Percentiles rank a stretch among this genome's conserved stretches.
Evolutionary conservation across 2,797 vertebrate species (phyloP).

Genomic region (Philypnodon macrostomus): DNA sequence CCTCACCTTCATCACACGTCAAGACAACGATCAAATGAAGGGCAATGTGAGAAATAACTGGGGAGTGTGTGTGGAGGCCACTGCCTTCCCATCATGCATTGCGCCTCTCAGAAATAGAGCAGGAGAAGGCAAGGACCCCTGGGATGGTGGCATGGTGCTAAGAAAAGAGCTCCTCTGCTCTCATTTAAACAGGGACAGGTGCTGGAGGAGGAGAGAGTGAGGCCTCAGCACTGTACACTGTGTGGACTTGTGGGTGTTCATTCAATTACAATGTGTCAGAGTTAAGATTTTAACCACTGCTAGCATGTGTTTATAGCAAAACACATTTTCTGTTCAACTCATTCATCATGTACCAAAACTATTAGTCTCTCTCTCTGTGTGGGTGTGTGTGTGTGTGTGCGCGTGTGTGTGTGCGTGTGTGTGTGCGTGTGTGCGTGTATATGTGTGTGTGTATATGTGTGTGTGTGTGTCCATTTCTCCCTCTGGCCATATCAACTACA

Average conservation of each 20-base stretch:
- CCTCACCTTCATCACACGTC: conserved; percentile 25
- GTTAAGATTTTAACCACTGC: conserved; percentile 19
- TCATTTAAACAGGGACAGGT: conserved; percentile 80
- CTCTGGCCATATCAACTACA: too few species aligned
- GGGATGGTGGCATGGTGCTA: conserved; percentile 74
- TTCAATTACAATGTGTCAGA: conserved; percentile 22
- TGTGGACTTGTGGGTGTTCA: conserved; percentile 10
- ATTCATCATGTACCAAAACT: conserved; percentile 18
- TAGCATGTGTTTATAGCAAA: conserved; percentile 17
- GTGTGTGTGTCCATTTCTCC: too few species aligned
- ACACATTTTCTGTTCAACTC: background rate
- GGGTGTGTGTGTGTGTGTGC: too few species aligned
- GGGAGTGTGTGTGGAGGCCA: conserved; percentile 57
- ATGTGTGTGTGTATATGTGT: too few species aligned
- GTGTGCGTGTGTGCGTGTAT: too few species aligned
- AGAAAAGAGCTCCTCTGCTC: conserved; percentile 81
- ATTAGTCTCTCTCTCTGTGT: too few species aligned
- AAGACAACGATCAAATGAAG: conserved; percentile 48
- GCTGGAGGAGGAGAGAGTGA: conserved; percentile 62
- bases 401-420: too few species aligned
- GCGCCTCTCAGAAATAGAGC: conserved; percentile 74
- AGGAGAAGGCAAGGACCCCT: conserved; percentile 70
- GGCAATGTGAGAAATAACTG: conserved; percentile 35
- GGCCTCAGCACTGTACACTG: conserved; percentile 32
- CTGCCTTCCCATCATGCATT: conserved; percentile 70